Conservation (phyloP, 64 coral and sea anemone species). For the Montipora capricornis region DNA sequence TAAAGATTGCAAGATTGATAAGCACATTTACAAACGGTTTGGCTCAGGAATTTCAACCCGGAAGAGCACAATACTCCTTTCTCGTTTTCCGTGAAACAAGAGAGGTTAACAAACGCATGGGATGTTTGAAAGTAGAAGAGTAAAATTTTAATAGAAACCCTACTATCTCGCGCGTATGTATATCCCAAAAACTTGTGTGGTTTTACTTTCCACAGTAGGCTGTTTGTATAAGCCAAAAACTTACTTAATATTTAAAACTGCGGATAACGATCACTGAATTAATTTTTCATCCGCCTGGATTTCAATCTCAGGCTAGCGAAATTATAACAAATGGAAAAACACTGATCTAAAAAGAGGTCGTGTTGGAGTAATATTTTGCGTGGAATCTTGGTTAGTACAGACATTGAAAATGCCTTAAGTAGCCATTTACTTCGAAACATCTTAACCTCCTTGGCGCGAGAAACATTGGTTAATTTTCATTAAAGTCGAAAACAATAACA, state of each 20-base stretch:
- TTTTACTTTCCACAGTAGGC: background rate
- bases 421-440: constrained; percentile 19
- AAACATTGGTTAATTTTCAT: constrained; percentile 42
- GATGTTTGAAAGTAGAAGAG: background rate
- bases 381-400: constrained; percentile 5
- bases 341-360: background rate
- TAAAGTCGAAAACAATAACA: constrained; percentile 41
- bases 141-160: constrained; percentile 24
- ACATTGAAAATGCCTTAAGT: background rate
- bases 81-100: background rate
- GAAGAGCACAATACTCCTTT: background rate
- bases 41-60: background rate
- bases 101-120: background rate
- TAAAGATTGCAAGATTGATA: constrained; percentile 19
- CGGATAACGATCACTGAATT: constrained; percentile 42
- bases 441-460: background rate
- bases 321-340: background rate
- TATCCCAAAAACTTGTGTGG: background rate
- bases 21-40: background rate
- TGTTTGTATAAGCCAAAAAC: constrained; percentile 7
- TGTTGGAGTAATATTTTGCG: background rate
- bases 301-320: background rate
- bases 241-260: constrained; percentile 32
- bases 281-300: constrained; percentile 21
- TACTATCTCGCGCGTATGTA: background rate